Base-by-base conservation (phyloP, 2,888 invertebrate species). In the Limnephilus lunatus region DNA sequence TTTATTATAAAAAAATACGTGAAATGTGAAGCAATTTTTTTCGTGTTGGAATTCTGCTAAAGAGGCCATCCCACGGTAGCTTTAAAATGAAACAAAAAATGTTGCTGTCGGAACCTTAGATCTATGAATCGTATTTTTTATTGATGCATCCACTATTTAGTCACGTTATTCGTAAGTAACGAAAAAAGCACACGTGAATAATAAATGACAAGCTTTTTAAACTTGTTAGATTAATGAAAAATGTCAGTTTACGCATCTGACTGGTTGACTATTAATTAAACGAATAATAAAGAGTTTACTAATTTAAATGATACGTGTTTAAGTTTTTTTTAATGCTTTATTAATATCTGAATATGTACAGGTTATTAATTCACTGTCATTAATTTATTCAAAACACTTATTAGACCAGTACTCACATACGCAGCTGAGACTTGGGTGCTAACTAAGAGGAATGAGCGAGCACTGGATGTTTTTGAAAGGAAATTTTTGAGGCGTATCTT, bases 1-100 rank as follows among this genome's bases (percentile, higher is more conserved):
- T 68, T 68, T 68, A 68, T 68, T 9, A 25, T 2, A 9, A 25
- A 68, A 68, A 68, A 68, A 68, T 68, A 68, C 68, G n/a, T 68
- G 68, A 68, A 68, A 68, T 68, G 68, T 68, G 68, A 68, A 68
- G 68, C n/a, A n/a, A 68, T 68, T 68, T 68, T 68, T 68, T 68
- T 68, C 68, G n/a, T 68, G 68, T n/a, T 25, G 68, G 68, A 68
- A 68, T 68, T 68, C 9, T 9, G 68, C 25, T 68, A n/a, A n/a
- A 25, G 68, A 68, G n/a, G 68, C 25, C n/a, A n/a, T 68, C 68
- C 68, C 68, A 68, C 68, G 68, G 68, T 68, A 68, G 68, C 68
- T n/a, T 68, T 68, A 68, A 25, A 68, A 68, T 68, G 25, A n/a
- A n/a, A 68, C 25, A 68, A 25, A 68, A 68, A 68, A 68, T 68